These are phyloP conservation scores for Tetrapedia diversipes DNA, from an alignment of 2,888 invertebrate species.

Conservation along the genomic window DNA sequence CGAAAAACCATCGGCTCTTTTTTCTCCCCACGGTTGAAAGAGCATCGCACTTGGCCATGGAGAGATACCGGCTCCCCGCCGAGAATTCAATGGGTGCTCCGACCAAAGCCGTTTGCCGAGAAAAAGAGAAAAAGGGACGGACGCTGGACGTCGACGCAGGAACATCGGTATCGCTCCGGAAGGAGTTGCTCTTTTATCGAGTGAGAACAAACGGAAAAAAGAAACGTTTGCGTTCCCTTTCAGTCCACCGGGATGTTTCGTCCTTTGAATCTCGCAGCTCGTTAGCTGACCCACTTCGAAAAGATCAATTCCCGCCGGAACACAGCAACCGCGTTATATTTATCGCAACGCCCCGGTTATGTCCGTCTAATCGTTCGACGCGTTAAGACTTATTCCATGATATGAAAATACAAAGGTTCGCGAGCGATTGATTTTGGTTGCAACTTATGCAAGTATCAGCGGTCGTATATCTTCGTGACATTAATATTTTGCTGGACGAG, in stretches of 20 bases:
- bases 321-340: background rate
- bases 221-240: background rate
- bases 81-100: constrained; percentile 64
- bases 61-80: constrained; percentile 55
- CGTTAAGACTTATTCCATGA: background rate
- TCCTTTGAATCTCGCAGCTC: constrained; percentile 21
- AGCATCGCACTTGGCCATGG: constrained; percentile 52
- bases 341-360: background rate
- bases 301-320: constrained; percentile 11
- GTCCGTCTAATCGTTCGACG: background rate
- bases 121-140: constrained; percentile 37
- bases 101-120: constrained; percentile 52
- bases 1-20: constrained; percentile 60
- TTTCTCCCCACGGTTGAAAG: constrained; percentile 59
- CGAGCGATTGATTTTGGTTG: background rate
- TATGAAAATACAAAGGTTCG: background rate
- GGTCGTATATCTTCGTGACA: background rate
- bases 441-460: background rate
- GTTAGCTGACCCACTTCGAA: constrained; percentile 43
- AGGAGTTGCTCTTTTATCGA: constrained; percentile 24
- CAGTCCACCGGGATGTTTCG: background rate
- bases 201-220: background rate
- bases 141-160: constrained; percentile 17
- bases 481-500: constrained; percentile 6
- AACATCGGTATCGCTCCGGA: constrained; percentile 34